phyloP scores from a whole-genome alignment of 2,797 vertebrate genomes.

The Emys orbicularis region DNA sequence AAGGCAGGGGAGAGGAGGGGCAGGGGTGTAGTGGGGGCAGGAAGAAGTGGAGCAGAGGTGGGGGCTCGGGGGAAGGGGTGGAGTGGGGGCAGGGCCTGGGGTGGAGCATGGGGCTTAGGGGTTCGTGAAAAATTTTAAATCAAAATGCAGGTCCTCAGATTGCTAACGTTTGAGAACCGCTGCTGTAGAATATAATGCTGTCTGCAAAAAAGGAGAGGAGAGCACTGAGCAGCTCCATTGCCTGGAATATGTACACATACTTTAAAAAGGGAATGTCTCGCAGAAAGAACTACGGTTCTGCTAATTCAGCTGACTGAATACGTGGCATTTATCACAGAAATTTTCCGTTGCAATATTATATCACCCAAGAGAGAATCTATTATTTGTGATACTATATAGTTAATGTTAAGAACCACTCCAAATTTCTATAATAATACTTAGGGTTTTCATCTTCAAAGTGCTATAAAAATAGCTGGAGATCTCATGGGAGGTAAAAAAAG shows the following conservation, averaged over 20 bases:
- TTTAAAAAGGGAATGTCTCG: background rate
- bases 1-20: too few relatives aligned
- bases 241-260: rapidly evolving
- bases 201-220: background rate
- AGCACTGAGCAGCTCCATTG: background rate
- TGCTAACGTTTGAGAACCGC: too few relatives aligned
- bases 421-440: background rate
- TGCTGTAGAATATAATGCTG: background rate
- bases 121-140: too few relatives aligned
- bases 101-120: too few relatives aligned
- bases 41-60: too few relatives aligned
- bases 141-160: too few relatives aligned
- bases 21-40: too few relatives aligned
- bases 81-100: too few relatives aligned
- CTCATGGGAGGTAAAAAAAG: background rate
- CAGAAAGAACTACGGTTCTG: background rate
- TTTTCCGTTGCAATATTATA: background rate
- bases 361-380: background rate
- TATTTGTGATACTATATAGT: background rate
- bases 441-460: background rate
- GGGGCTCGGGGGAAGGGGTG: too few relatives aligned
- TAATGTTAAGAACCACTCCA: background rate
- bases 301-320: background rate
- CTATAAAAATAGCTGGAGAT: background rate
- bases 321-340: background rate